phyloP scores from a whole-genome alignment of 2,797 vertebrate species.

The Tapirus indicus region DNA sequence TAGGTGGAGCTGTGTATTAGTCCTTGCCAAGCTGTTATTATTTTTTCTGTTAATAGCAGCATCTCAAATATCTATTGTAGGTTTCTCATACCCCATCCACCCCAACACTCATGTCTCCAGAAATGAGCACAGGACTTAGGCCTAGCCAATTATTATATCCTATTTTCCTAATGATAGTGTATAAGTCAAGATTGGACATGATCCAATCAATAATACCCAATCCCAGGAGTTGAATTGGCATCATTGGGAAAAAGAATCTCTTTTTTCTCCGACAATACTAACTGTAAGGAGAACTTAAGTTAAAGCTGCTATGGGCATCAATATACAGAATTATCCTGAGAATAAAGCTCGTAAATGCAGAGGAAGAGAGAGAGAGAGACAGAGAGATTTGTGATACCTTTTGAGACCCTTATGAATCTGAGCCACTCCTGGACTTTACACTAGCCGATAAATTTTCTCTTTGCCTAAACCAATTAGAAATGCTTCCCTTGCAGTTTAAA shows the following conservation, averaged over 20 bases:
- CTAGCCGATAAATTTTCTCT: neutral
- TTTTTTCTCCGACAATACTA: neutral
- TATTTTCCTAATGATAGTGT: neutral
- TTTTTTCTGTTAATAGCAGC: neutral
- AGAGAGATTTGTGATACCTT: neutral
- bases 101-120: neutral
- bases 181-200: neutral
- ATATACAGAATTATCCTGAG: neutral
- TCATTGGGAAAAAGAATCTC: neutral
- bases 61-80: neutral
- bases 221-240: neutral
- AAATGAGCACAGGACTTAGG: neutral
- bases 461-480: neutral
- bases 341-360: neutral
- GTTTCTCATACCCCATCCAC: neutral
- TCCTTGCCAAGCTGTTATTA: neutral
- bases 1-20: too few relatives aligned
- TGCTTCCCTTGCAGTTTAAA: neutral
- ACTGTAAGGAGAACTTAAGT: neutral
- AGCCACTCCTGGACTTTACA: neutral
- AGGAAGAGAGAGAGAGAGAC: neutral
- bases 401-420: neutral
- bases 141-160: neutral
- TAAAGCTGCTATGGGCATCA: neutral
- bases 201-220: neutral